phyloP scores from a whole-genome alignment of 30 jellyfish, hydroid and myxozoan species.

The Turritopsis dohrnii region DNA sequence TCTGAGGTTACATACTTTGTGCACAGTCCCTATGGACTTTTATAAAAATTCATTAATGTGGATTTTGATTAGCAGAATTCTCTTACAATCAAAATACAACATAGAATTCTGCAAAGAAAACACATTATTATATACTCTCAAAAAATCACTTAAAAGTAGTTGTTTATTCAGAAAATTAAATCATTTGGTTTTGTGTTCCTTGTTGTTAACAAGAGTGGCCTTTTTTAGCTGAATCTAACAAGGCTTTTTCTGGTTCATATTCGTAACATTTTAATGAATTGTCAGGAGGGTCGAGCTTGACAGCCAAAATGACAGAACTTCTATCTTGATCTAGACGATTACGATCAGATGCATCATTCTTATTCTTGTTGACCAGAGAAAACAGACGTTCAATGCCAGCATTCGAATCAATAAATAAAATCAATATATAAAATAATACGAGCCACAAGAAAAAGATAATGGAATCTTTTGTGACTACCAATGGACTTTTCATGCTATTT shows the following conservation, averaged over 20 bases:
- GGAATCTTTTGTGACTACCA: slow-evolving; percentile 5
- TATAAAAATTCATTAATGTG: too few species aligned
- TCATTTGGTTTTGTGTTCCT: too few species aligned
- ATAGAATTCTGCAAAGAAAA: too few species aligned
- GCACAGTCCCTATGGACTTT: too few species aligned
- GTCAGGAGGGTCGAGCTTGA: slow-evolving; percentile 30
- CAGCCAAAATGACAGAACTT: slow-evolving; percentile 32
- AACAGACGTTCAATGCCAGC: slow-evolving; percentile 36
- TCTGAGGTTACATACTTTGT: too few species aligned
- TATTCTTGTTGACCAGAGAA: slow-evolving; percentile 26
- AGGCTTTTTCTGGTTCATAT: slow-evolving; percentile 9
- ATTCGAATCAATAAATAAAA: slow-evolving; percentile 25
- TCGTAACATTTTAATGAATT: slow-evolving; percentile 24
- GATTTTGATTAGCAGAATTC: too few species aligned
- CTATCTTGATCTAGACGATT: slow-evolving; percentile 21
- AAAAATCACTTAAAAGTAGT: too few species aligned
- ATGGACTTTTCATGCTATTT: not conserved
- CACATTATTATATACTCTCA: too few species aligned
- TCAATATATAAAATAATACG: slow-evolving; percentile 15
- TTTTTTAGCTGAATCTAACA: slow-evolving; percentile 20
- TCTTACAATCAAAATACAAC: too few species aligned
- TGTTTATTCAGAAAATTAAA: too few species aligned
- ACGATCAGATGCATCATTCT: slow-evolving; percentile 13
- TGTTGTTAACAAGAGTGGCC: too few species aligned
- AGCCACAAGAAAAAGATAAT: not conserved